phyloP scores from a whole-genome alignment of 1,140 invertebrate species.

The Ceratosolen solmsi region DNA sequence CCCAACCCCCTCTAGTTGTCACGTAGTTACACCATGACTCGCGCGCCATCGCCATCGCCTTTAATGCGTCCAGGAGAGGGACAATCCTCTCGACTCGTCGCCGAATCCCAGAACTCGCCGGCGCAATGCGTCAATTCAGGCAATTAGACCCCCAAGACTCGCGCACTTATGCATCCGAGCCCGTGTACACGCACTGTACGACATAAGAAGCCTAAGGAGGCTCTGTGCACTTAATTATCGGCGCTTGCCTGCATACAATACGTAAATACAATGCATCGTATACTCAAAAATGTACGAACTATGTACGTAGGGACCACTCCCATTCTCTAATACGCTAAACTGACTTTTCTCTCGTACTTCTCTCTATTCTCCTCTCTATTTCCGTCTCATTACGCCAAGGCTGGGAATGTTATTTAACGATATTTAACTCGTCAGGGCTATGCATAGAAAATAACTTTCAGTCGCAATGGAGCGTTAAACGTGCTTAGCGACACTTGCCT shows the following conservation, averaged over 20 bases:
- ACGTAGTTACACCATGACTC: not conserved
- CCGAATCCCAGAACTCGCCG: not conserved
- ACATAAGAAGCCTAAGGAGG: not conserved
- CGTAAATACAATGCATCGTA: not conserved
- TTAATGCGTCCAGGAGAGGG: not conserved
- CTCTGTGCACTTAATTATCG: not conserved
- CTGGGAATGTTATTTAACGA: not conserved
- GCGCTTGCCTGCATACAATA: not conserved
- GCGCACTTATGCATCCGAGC: not conserved
- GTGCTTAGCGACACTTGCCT: no score
- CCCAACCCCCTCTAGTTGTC: not conserved
- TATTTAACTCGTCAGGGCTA: no score
- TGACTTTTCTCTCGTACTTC: not conserved
- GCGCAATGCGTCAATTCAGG: conserved; percentile 17
- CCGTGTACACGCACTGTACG: not conserved
- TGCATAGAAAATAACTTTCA: no score
- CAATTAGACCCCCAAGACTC: conserved; percentile 5
- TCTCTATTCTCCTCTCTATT: not conserved
- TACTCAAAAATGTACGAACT: not conserved
- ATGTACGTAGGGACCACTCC: not conserved
- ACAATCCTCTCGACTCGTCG: not conserved
- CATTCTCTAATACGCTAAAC: not conserved
- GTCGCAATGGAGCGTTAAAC: no score
- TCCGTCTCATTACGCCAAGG: not conserved
- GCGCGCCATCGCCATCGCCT: not conserved